A percentile compares a stretch with the other conserved stretches of the same genome.
Conservation (phyloP, 2,888 invertebrate genomes). For the Gastracanthus pulcherrimus region DNA sequence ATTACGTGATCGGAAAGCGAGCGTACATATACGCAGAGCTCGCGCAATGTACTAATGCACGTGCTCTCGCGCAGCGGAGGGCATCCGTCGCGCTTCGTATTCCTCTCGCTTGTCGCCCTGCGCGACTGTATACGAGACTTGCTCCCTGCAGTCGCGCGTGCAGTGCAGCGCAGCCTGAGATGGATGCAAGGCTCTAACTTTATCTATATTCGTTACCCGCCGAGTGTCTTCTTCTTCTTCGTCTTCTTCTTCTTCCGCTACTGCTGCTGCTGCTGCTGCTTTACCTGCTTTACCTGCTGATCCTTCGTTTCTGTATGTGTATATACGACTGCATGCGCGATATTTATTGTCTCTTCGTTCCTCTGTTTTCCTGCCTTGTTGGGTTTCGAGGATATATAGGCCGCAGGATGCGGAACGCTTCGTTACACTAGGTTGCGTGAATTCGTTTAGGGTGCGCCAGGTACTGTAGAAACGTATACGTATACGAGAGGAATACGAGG, state of each 20-base stretch:
- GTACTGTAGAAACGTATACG: too few species aligned
- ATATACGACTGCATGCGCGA: too few species aligned
- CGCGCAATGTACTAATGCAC: constrained; percentile 23
- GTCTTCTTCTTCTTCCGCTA: neutral
- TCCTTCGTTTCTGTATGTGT: too few species aligned
- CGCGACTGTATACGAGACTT: neutral
- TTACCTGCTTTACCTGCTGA: too few species aligned
- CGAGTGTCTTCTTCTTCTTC: neutral
- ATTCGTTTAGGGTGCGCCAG: too few species aligned
- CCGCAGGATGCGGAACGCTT: too few species aligned
- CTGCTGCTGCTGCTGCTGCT: too few species aligned
- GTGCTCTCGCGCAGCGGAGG: neutral
- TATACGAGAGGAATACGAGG: neutral
- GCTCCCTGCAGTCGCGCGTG: too few species aligned
- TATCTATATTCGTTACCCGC: neutral
- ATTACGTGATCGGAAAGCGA: constrained; percentile 55
- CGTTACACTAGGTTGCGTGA: too few species aligned
- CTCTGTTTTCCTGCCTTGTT: neutral
- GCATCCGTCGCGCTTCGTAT: constrained; percentile 24
- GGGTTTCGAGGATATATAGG: too few species aligned
- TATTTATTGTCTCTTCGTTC: constrained; percentile 19
- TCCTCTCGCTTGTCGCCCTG: constrained; percentile 4
- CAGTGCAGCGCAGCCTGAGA: neutral
- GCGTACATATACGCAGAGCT: neutral
- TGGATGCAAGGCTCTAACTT: neutral